Conservation (phyloP, 2,888 invertebrate species). For the Liopterus haemorrhoidalis region DNA sequence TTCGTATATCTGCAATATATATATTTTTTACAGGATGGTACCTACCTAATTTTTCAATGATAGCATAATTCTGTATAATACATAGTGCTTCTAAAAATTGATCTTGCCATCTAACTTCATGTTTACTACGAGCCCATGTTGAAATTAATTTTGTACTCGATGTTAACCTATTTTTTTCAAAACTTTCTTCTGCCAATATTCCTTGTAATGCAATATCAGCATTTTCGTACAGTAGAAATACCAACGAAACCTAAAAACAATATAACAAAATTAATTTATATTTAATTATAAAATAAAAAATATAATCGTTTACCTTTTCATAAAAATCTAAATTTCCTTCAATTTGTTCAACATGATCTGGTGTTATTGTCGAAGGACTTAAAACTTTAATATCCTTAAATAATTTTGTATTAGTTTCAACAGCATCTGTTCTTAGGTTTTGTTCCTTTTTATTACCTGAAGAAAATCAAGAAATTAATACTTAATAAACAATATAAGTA, state of each 20-base stretch:
- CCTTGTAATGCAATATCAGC: slow-evolving; percentile 32
- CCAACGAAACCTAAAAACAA: slow-evolving; percentile 37
- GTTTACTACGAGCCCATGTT: slow-evolving; percentile 35
- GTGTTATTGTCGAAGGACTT: slow-evolving; percentile 15
- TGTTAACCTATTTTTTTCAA: slow-evolving; percentile 1
- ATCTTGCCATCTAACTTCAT: slow-evolving; percentile 43
- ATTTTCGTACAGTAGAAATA: slow-evolving; percentile 40
- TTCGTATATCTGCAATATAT: too few relatives aligned
- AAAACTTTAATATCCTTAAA: slow-evolving; percentile 6
- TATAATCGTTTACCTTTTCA: slow-evolving; percentile 43
- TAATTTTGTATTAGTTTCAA: too few relatives aligned
- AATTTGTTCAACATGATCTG: slow-evolving; percentile 41
- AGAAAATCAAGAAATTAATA: too few relatives aligned
- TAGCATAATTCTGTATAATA: slow-evolving; percentile 46
- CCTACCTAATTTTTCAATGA: slow-evolving; percentile 45
- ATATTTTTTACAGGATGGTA: slow-evolving; percentile 28
- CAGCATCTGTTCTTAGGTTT: slow-evolving; percentile 14
- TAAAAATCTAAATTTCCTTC: slow-evolving; percentile 46
- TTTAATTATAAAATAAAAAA: slow-evolving; percentile 2
- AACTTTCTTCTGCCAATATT: slow-evolving; percentile 28
- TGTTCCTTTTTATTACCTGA: too few relatives aligned
- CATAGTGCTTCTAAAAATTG: slow-evolving; percentile 50
- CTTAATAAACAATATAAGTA: too few relatives aligned
- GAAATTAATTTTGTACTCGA: slow-evolving; percentile 32
- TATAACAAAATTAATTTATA: background rate